Conservation (phyloP, 2,113 vertebrate genomes). For the Serinus canaria region DNA sequence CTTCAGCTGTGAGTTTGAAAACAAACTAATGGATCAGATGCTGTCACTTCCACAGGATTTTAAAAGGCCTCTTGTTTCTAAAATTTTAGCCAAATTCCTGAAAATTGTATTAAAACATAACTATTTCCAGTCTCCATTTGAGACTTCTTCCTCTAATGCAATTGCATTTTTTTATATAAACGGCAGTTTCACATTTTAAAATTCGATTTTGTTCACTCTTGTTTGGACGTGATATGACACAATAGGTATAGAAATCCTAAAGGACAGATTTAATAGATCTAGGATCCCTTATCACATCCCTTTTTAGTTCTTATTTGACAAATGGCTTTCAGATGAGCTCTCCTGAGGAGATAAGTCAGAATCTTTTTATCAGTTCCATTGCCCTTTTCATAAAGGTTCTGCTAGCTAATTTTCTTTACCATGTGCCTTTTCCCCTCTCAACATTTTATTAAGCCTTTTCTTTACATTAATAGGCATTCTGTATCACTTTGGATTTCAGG, state of each 20-base stretch:
- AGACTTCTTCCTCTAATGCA: neutral
- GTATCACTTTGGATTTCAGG: neutral
- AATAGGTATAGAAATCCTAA: constrained; percentile 34
- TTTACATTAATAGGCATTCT: constrained; percentile 1
- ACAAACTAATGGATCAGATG: neutral
- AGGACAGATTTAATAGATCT: constrained; percentile 46
- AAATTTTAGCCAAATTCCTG: neutral
- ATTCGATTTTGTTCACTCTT: neutral
- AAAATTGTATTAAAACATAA: neutral
- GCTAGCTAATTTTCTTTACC: constrained; percentile 21
- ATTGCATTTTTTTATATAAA: constrained; percentile 5
- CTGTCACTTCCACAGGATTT: neutral
- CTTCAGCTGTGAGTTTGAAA: neutral
- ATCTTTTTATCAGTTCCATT: constrained; percentile 17
- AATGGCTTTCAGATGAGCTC: constrained; percentile 47
- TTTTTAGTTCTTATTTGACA: constrained; percentile 44
- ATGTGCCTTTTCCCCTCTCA: neutral
- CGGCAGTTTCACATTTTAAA: constrained; percentile 8
- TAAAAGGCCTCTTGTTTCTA: neutral
- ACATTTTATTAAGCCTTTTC: neutral
- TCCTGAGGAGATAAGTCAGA: constrained; percentile 13
- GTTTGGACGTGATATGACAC: neutral
- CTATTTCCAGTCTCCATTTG: neutral
- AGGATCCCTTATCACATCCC: constrained; percentile 19
- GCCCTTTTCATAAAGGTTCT: constrained; percentile 21